Evolutionary conservation across 2,888 invertebrate species (phyloP).

Genomic region (Tridacna gigas): DNA sequence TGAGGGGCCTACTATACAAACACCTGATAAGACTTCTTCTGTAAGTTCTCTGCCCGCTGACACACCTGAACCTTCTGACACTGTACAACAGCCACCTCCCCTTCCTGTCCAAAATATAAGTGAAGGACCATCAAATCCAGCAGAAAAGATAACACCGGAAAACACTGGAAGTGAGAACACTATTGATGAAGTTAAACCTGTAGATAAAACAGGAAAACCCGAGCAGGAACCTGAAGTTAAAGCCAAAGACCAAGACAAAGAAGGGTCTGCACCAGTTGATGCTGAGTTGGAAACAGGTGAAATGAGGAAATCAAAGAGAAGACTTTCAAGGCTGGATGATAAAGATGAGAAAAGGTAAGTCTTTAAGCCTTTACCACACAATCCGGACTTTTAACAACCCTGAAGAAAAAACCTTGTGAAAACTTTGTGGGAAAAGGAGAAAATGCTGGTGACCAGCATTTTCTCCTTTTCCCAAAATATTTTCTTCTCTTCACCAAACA

Average conservation of each 20-base stretch:
- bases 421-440: neutral
- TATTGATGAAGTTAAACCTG: neutral
- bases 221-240: neutral
- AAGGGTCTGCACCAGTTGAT: no score
- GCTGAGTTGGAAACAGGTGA: neutral
- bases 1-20: neutral
- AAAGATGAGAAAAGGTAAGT: slow-evolving; percentile 8
- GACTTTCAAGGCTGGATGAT: slow-evolving; percentile 13
- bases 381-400: neutral
- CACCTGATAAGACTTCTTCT: neutral
- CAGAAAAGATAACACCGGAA: neutral
- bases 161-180: neutral
- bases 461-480: no score
- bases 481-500: no score
- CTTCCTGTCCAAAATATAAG: neutral
- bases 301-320: slow-evolving; percentile 29
- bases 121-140: neutral
- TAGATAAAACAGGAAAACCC: neutral
- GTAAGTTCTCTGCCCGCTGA: neutral
- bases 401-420: neutral
- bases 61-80: neutral
- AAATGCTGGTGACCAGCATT: no score
- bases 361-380: neutral
- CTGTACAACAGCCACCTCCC: neutral
- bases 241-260: neutral